phyloP scores from a whole-genome alignment of 2,888 invertebrate genomes.

The Ichneumon xanthorius region DNA sequence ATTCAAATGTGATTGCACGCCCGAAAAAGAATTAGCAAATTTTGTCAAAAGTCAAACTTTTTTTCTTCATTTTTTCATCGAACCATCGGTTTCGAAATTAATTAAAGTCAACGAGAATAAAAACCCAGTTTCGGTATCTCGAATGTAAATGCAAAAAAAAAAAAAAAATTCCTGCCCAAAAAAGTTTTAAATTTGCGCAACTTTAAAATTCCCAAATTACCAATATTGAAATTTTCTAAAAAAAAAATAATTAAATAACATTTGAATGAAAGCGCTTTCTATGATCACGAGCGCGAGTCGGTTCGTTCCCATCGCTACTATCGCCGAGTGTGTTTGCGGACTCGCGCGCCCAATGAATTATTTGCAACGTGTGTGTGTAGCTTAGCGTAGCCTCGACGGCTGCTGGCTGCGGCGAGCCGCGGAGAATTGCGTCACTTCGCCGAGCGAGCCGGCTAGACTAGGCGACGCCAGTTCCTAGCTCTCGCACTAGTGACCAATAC shows the following conservation, averaged over 20 bases:
- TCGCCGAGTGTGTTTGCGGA: slow-evolving; percentile 54
- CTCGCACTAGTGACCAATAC: slow-evolving; percentile 72
- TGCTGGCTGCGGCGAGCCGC: slow-evolving; percentile 34
- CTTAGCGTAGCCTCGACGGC: slow-evolving; percentile 52
- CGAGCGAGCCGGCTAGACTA: slow-evolving; percentile 78
- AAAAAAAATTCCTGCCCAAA: neutral
- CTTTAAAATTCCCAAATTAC: neutral
- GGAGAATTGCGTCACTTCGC: slow-evolving; percentile 77
- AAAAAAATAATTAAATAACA: neutral
- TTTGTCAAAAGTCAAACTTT: too few relatives aligned
- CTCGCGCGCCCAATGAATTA: slow-evolving; percentile 65
- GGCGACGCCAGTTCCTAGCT: slow-evolving; percentile 79
- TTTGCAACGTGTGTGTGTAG: slow-evolving; percentile 63
- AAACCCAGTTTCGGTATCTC: too few relatives aligned
- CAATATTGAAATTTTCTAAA: neutral
- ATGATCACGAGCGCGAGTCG: slow-evolving; percentile 31
- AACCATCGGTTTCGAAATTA: too few relatives aligned
- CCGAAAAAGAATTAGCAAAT: too few relatives aligned
- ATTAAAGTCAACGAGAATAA: too few relatives aligned
- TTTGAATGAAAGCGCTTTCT: slow-evolving; percentile 1
- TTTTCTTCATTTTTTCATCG: too few relatives aligned
- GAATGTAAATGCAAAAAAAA: neutral
- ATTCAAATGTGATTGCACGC: too few relatives aligned
- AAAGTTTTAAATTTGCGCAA: neutral
- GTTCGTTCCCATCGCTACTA: slow-evolving; percentile 67